These are phyloP conservation scores for Holacanthella duospinosa DNA, from an alignment of 2,888 invertebrate species.

Conservation along the genomic window DNA sequence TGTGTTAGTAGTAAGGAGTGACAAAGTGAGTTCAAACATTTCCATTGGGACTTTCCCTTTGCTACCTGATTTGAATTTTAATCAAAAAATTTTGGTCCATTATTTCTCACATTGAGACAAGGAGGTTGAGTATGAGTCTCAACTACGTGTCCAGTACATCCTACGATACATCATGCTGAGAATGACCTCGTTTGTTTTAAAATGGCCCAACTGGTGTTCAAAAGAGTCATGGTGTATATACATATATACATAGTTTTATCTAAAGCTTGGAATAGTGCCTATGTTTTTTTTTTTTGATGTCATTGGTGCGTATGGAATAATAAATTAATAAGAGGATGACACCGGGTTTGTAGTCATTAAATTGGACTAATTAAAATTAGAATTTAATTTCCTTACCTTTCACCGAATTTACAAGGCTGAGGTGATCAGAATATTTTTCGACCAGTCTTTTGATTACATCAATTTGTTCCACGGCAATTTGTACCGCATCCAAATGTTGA, in stretches of 20 bases:
- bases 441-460: conserved; percentile 42
- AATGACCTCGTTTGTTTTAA: too few relatives aligned
- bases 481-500: conserved; percentile 41
- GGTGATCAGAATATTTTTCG: conserved; percentile 34
- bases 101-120: not conserved
- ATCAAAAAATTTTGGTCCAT: not conserved
- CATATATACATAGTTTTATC: too few relatives aligned
- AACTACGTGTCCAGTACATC: too few relatives aligned
- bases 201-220: too few relatives aligned
- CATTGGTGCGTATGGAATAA: too few relatives aligned
- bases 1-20: too few relatives aligned
- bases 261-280: too few relatives aligned
- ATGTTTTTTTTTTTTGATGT: too few relatives aligned
- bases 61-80: conserved; percentile 1
- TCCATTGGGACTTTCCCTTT: not conserved
- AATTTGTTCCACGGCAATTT: conserved; percentile 42
- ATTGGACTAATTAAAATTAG: not conserved
- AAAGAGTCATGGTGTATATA: too few relatives aligned
- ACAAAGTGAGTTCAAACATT: conserved; percentile 2
- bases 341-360: not conserved
- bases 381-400: conserved; percentile 20
- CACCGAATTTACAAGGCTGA: conserved; percentile 31
- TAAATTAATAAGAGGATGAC: too few relatives aligned
- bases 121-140: too few relatives aligned
- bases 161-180: too few relatives aligned